Conservation (phyloP, 2,888 invertebrate genomes). For the Ichneumoninae sp. region DNA sequence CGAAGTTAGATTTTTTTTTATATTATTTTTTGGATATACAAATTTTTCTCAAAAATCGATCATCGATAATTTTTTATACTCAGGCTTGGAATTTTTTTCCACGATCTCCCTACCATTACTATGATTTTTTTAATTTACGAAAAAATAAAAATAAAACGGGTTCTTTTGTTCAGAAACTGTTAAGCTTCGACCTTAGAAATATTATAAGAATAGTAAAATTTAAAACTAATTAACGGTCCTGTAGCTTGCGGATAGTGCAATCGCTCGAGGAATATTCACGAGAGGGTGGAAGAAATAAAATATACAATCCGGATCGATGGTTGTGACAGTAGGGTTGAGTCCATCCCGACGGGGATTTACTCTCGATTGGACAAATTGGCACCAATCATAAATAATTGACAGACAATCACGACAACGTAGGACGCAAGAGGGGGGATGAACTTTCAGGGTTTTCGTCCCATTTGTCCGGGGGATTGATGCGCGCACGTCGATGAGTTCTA, state of each 20-base stretch:
- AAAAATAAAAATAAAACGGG: neutral
- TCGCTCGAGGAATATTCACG: conserved; percentile 11
- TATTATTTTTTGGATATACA: neutral
- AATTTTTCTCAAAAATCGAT: too few species aligned
- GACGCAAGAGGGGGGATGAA: conserved; percentile 29
- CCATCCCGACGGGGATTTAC: conserved; percentile 75
- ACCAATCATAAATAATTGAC: conserved; percentile 83
- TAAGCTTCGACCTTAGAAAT: neutral
- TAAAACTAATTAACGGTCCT: neutral
- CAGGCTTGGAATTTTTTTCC: too few species aligned
- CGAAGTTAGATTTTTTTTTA: neutral
- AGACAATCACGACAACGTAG: conserved; percentile 77
- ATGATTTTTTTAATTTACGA: too few species aligned
- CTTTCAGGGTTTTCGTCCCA: conserved; percentile 40
- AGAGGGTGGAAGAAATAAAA: conserved; percentile 23
- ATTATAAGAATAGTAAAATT: neutral
- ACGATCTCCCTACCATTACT: too few species aligned
- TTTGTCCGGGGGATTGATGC: conserved; percentile 42
- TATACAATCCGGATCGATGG: conserved; percentile 37
- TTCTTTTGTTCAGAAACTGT: neutral
- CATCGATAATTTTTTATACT: too few species aligned
- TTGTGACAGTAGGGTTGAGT: conserved; percentile 75
- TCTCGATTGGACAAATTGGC: conserved; percentile 80
- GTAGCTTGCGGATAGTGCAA: neutral
- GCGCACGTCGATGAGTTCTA: conserved; percentile 41